These are phyloP conservation scores for Nowickia ferox DNA, from an alignment of 2,888 invertebrate genomes.

Conservation along the genomic window DNA sequence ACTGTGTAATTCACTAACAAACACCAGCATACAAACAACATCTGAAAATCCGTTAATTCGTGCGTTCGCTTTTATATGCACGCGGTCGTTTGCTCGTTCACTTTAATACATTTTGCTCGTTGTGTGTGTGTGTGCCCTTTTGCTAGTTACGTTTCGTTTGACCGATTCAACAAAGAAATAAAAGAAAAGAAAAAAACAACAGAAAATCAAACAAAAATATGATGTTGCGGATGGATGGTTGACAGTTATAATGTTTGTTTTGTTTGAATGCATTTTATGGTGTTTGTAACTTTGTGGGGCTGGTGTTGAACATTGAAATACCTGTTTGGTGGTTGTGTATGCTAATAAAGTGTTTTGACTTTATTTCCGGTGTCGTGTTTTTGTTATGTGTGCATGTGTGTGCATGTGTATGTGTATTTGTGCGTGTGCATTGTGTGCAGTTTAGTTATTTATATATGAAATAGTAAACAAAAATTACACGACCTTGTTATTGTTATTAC, in stretches of 20 bases:
- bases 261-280: conserved; percentile 43
- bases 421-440: background rate
- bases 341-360: conserved; percentile 13
- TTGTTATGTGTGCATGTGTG: background rate
- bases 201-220: conserved; percentile 14
- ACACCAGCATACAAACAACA: background rate
- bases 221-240: conserved; percentile 36
- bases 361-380: conserved; percentile 16
- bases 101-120: background rate
- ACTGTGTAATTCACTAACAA: conserved; percentile 31
- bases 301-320: background rate
- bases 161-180: conserved; percentile 27
- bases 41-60: conserved; percentile 30
- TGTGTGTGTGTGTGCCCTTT: conserved; percentile 43
- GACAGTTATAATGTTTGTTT: conserved; percentile 49
- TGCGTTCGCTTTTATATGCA: conserved; percentile 47
- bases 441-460: background rate
- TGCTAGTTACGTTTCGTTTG: conserved; percentile 23
- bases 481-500: too few species aligned
- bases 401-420: background rate
- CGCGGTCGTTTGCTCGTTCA: conserved; percentile 17
- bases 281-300: background rate
- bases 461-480: background rate
- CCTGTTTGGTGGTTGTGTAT: conserved; percentile 15
- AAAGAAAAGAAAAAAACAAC: conserved; percentile 24